Base-by-base conservation (phyloP, 2,113 vertebrate species). In the Phasianus colchicus region DNA sequence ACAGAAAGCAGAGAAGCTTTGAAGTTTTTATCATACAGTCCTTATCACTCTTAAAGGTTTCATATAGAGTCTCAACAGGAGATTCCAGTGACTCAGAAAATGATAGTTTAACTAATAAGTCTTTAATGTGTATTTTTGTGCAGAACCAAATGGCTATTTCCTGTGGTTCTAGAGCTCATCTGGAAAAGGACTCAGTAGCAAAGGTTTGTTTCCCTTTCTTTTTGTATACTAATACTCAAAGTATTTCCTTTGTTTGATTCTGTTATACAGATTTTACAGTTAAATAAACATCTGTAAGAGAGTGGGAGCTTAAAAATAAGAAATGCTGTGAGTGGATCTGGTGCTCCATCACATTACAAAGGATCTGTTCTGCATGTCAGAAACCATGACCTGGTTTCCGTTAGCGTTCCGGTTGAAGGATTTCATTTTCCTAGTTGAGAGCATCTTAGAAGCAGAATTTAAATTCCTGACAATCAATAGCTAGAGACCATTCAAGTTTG, bases 81-180 rank as follows among this genome's bases (percentile, higher is more conserved):
- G 57, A 50, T 60, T 40, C 30, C 21, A 25, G 47, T 14, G 7
- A 73, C 55, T 57, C 21, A 38, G 63, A 50, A 89, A 73, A 77
- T 32, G 21, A 10, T 64, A 2, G 1, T 87, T 70, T 79, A 88
- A 85, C 14, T 43, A 86, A 42, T 52, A 90, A 54, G 10, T 50
- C 43, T 72, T 45, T 64, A 29, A 76, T 85, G 30, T 85, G 9
- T 95, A 61, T 96, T 92, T 61, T 30, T 57, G 16, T 74, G 42
- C 94, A 99, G 99, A 98, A 98, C 43, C 98, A 98, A 88, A 98
- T 99, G 99, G 99, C 98, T 19, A 99, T 99, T 82, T 97, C 99
- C n/a, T 99, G 99, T 96, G 99, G 99, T n/a, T 99, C 99, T 93
- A 98, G 99, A 97, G 99, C 99, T 96, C 99, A 99, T 93, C 92